These are phyloP conservation scores for Bimastos eiseni DNA, from an alignment of 2,888 invertebrate species.

Conservation along the genomic window DNA sequence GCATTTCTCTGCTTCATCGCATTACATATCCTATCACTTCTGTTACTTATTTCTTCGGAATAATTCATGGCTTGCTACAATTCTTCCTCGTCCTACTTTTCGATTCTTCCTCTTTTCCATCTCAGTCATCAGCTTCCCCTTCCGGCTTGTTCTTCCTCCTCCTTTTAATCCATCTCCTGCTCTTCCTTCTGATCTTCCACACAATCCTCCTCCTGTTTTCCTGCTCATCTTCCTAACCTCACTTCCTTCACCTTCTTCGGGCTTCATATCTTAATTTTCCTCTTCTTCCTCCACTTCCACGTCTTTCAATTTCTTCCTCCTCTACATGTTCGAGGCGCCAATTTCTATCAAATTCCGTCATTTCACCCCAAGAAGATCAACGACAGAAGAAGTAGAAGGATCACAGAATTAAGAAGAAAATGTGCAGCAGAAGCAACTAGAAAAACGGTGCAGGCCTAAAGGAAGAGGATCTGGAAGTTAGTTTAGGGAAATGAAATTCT, in stretches of 20 bases:
- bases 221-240: neutral
- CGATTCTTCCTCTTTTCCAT: neutral
- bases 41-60: neutral
- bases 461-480: too few relatives aligned
- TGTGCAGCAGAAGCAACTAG: neutral
- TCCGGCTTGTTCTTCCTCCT: neutral
- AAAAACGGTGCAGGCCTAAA: too few relatives aligned
- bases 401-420: neutral
- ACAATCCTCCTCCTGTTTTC: neutral
- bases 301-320: neutral
- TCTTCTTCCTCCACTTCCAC: neutral
- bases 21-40: neutral
- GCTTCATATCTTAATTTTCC: neutral
- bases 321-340: neutral
- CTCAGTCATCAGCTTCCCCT: neutral
- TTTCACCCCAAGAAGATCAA: neutral
- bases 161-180: neutral
- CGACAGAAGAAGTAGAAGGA: neutral
- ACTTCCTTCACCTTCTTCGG: neutral
- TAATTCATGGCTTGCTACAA: neutral
- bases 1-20: neutral
- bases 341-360: neutral
- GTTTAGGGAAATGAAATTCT: too few relatives aligned
- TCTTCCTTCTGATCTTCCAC: neutral
- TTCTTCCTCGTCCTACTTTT: neutral